Conservation (phyloP, 2,888 invertebrate genomes). For the Phoronis australis region DNA sequence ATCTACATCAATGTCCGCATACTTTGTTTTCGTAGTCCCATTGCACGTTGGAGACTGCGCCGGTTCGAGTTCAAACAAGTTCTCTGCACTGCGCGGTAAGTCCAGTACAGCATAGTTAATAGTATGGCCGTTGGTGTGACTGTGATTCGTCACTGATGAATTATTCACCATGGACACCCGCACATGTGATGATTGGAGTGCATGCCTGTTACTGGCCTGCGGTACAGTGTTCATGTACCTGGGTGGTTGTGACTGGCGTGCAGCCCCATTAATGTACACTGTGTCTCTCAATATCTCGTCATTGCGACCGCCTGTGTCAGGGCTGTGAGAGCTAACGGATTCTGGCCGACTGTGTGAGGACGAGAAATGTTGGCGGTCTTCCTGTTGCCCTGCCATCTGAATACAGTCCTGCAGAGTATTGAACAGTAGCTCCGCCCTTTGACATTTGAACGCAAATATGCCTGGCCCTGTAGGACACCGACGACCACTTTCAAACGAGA, state of each 20-base stretch:
- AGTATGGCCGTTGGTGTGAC: not conserved
- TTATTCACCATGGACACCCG: too few species aligned
- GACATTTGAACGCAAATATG: slow-evolving; percentile 88
- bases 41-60: not conserved
- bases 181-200: not conserved
- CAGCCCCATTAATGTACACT: not conserved
- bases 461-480: slow-evolving; percentile 85
- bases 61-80: slow-evolving; percentile 17
- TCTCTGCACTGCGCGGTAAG: slow-evolving; percentile 54
- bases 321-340: not conserved
- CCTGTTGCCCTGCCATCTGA: slow-evolving; percentile 34
- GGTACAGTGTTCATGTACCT: not conserved
- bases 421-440: slow-evolving; percentile 79
- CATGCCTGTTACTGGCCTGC: not conserved
- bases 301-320: not conserved
- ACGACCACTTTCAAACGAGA: slow-evolving; percentile 86
- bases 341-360: slow-evolving; percentile 22
- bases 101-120: slow-evolving; percentile 77
- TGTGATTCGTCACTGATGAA: too few species aligned
- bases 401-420: slow-evolving; percentile 80
- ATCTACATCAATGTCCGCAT: not conserved
- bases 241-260: not conserved
- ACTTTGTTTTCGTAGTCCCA: not conserved
- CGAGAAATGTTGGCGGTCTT: slow-evolving; percentile 19
- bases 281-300: too few species aligned